These are phyloP conservation scores for Parauchenoglanis punctatus DNA, from an alignment of 2,797 vertebrate genomes.

Conservation along the genomic window DNA sequence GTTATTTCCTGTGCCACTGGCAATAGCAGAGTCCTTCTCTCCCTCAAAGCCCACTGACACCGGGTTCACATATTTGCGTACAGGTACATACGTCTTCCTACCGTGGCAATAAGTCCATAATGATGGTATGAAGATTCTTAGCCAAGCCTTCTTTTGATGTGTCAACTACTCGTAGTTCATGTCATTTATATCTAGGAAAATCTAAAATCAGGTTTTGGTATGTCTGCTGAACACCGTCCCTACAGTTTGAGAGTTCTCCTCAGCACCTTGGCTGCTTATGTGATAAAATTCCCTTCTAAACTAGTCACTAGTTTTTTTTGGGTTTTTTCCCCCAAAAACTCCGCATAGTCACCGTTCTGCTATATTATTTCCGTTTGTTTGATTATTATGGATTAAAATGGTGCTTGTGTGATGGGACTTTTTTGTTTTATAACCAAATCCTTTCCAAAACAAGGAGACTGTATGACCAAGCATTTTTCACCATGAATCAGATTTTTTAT, in stretches of 20 bases:
- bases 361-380: background rate
- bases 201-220: background rate
- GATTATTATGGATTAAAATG: background rate
- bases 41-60: background rate
- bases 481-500: background rate
- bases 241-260: background rate
- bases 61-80: background rate
- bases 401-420: background rate
- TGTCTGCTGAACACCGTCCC: too few species aligned
- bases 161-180: background rate
- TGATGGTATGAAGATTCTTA: background rate
- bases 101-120: background rate
- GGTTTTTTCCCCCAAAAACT: background rate
- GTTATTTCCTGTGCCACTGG: constrained; percentile 44
- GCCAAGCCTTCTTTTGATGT: background rate
- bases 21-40: background rate
- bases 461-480: background rate
- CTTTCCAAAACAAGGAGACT: background rate
- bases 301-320: background rate
- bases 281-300: background rate
- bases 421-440: background rate
- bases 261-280: background rate
- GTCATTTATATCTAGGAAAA: background rate
- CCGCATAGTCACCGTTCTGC: too few species aligned
- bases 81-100: background rate